Conservation (phyloP, 2,888 invertebrate species). For the Drosophila meridionalis region DNA sequence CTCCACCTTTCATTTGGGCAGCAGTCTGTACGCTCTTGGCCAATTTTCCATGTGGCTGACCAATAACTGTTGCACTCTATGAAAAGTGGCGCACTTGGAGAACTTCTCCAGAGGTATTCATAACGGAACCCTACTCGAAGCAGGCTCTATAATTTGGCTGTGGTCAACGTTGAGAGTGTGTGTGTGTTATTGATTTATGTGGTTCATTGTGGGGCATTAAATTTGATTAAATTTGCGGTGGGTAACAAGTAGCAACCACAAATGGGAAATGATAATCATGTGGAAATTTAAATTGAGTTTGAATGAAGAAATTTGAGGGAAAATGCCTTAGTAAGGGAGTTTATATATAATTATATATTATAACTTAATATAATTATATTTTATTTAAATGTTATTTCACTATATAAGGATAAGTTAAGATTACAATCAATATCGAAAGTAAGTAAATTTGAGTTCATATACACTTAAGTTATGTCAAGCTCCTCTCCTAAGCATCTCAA, state of each 20-base stretch:
- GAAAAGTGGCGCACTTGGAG: constrained; percentile 26
- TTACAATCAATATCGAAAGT: neutral
- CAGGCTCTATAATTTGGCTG: constrained; percentile 43
- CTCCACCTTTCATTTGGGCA: neutral
- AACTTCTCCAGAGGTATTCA: constrained; percentile 22
- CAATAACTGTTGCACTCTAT: constrained; percentile 62
- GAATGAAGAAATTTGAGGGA: neutral
- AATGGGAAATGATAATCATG: constrained; percentile 9
- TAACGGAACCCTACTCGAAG: constrained; percentile 31
- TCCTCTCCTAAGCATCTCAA: neutral
- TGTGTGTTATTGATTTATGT: constrained; percentile 44
- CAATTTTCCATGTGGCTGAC: constrained; percentile 68
- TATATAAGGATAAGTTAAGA: neutral
- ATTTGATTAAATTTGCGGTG: constrained; percentile 44
- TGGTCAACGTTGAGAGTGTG: constrained; percentile 26
- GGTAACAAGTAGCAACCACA: constrained; percentile 30
- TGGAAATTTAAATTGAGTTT: neutral
- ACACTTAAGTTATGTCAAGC: neutral
- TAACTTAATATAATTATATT: neutral
- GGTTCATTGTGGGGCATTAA: constrained; percentile 1
- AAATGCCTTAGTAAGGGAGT: neutral
- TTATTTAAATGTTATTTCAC: neutral
- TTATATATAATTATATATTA: neutral
- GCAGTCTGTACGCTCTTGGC: constrained; percentile 25
- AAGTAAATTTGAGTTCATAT: neutral